Percentiles rank a stretch among this genome's conserved stretches.
These are phyloP conservation scores for Panthera tigris DNA, from an alignment of 2,113 vertebrate genomes.

Conservation along the genomic window DNA sequence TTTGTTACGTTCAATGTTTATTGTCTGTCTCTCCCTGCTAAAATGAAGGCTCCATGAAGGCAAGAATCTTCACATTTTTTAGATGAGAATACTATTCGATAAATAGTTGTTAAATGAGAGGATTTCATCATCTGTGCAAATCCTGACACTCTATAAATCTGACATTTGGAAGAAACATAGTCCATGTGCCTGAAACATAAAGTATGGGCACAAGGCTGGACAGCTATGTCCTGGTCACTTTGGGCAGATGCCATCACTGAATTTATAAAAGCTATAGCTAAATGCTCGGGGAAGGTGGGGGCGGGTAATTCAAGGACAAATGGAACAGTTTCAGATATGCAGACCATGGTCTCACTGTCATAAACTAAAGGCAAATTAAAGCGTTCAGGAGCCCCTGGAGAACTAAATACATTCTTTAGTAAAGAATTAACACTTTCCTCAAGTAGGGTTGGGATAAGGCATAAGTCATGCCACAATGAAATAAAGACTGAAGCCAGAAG, in stretches of 20 bases:
- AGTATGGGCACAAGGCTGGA: background rate
- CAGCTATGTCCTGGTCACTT: background rate
- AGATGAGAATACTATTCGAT: background rate
- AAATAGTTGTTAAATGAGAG: background rate
- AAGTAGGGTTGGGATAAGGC: background rate
- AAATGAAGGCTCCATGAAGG: background rate
- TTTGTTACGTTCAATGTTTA: background rate
- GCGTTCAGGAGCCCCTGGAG: background rate
- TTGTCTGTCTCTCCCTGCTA: background rate
- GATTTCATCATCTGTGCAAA: background rate
- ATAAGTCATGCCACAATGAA: background rate
- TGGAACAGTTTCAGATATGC: conserved; percentile 7
- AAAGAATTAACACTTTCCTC: background rate
- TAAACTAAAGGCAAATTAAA: conserved; percentile 14
- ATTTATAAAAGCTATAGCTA: background rate
- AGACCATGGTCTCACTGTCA: background rate
- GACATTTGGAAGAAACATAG: conserved; percentile 14
- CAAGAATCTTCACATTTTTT: background rate
- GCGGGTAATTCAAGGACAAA: conserved; percentile 33
- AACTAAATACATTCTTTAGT: background rate
- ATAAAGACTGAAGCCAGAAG: background rate
- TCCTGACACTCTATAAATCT: background rate
- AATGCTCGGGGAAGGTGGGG: background rate
- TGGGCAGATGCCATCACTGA: background rate
- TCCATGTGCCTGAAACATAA: background rate